Conservation (phyloP, 2,113 vertebrate species). For the Sapajus apella region DNA sequence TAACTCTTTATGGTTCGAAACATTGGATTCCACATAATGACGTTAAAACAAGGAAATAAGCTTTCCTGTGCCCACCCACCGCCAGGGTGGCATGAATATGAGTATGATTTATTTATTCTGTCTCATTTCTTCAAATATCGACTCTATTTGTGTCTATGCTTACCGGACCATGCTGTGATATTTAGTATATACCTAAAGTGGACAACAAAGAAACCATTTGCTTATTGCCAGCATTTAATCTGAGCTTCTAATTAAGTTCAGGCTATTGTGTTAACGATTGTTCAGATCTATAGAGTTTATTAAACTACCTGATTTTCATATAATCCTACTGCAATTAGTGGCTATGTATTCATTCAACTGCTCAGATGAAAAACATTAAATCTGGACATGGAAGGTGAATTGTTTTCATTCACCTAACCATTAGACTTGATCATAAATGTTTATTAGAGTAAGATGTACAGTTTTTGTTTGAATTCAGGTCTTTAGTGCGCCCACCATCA, state of each 20-base stretch:
- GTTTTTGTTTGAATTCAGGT: not conserved
- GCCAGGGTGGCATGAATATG: not conserved
- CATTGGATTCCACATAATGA: not conserved
- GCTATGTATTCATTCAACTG: conserved; percentile 23
- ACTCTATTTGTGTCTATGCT: conserved; percentile 13
- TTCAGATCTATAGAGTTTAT: conserved; percentile 44
- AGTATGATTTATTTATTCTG: conserved; percentile 26
- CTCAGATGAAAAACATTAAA: not conserved
- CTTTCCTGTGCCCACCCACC: not conserved
- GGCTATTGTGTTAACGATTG: conserved; percentile 61
- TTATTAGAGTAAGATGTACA: not conserved
- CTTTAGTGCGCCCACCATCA: not conserved
- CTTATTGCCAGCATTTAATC: conserved; percentile 48
- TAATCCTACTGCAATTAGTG: conserved; percentile 26
- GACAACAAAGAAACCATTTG: conserved; percentile 2
- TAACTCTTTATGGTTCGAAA: not conserved
- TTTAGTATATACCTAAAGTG: conserved; percentile 35
- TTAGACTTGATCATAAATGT: conserved; percentile 40
- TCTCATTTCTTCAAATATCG: not conserved
- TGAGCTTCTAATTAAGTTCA: conserved; percentile 54
- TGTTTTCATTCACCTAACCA: conserved; percentile 38
- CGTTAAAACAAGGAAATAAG: not conserved
- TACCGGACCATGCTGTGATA: conserved; percentile 29
- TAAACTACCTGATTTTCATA: conserved; percentile 61
- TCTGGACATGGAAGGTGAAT: not conserved